Conservation (phyloP, 2,888 invertebrate species). For the Molanna angustata region DNA sequence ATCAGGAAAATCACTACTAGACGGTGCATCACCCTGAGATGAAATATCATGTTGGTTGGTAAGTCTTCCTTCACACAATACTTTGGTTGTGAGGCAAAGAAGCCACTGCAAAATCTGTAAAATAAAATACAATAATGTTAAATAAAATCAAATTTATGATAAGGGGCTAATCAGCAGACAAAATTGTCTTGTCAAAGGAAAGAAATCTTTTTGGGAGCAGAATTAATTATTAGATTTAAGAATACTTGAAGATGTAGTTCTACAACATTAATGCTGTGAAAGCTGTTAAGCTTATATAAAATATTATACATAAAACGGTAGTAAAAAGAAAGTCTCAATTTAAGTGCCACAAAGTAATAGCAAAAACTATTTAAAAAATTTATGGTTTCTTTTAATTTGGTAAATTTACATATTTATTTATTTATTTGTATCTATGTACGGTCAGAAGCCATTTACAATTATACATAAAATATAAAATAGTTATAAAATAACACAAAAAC, state of each 20-base stretch:
- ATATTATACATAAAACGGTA: too few relatives aligned
- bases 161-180: neutral
- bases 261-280: too few relatives aligned
- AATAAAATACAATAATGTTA: slow-evolving; percentile 22
- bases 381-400: too few relatives aligned
- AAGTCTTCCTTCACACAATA: slow-evolving; percentile 62
- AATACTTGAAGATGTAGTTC: neutral
- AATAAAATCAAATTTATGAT: neutral
- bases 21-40: neutral
- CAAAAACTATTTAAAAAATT: too few relatives aligned
- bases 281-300: too few relatives aligned
- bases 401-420: too few relatives aligned
- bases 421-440: too few relatives aligned
- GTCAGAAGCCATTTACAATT: too few relatives aligned
- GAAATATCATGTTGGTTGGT: slow-evolving; percentile 17
- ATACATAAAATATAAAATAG: too few relatives aligned
- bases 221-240: neutral
- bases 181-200: neutral
- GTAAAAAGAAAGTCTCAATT: too few relatives aligned
- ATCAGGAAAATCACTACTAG: neutral
- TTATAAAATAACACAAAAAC: too few relatives aligned
- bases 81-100: slow-evolving; percentile 69
- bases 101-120: slow-evolving; percentile 71
- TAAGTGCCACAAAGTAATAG: too few relatives aligned
- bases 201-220: neutral